phyloP scores from a whole-genome alignment of 2,888 invertebrate species.

The Brachypterus glaber region DNA sequence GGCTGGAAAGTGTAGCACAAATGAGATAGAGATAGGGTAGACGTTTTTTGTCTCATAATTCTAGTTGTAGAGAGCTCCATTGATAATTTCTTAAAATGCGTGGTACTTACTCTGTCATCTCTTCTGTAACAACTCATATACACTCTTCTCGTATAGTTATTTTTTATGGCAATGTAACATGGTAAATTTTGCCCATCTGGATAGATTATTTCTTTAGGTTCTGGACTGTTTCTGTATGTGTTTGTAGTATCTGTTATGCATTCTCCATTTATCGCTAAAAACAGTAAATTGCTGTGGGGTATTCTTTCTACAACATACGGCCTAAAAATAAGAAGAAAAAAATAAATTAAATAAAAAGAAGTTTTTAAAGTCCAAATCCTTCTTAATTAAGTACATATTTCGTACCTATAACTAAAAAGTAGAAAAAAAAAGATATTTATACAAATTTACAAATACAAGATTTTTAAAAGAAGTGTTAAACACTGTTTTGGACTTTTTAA shows the following conservation, averaged over 20 bases:
- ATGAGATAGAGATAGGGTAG: no score
- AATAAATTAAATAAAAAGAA: slow-evolving; percentile 2
- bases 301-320: slow-evolving; percentile 68
- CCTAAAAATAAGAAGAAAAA: slow-evolving; percentile 32
- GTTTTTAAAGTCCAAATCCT: no score
- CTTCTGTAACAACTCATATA: slow-evolving; percentile 35
- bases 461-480: not conserved
- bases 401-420: slow-evolving; percentile 2
- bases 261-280: slow-evolving; percentile 63
- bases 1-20: no score
- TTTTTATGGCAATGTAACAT: slow-evolving; percentile 36
- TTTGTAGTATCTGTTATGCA: slow-evolving; percentile 42
- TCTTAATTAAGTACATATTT: no score
- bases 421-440: no score
- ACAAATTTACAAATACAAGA: no score
- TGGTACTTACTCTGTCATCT: slow-evolving; percentile 26
- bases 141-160: slow-evolving; percentile 34
- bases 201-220: slow-evolving; percentile 34
- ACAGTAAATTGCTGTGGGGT: slow-evolving; percentile 65
- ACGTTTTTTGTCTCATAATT: no score
- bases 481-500: no score
- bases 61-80: no score
- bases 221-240: slow-evolving; percentile 27
- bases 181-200: slow-evolving; percentile 27
- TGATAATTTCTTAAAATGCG: no score